Percentiles rank a stretch among this genome's conserved stretches.
These are phyloP conservation scores for Synanthedon andrenaeformis DNA, from an alignment of 2,888 invertebrate species.

Conservation along the genomic window DNA sequence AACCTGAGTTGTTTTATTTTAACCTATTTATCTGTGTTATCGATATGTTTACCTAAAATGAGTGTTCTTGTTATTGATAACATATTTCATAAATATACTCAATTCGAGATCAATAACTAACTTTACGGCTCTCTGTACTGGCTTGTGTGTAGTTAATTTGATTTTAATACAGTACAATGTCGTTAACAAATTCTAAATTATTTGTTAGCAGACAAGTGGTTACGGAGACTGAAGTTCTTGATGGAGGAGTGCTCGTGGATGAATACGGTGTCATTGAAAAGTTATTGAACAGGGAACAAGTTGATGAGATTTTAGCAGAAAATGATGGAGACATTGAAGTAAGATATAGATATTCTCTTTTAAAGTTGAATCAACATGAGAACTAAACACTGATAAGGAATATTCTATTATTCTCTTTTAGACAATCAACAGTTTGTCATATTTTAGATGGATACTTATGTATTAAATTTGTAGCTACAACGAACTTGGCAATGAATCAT, in stretches of 20 bases:
- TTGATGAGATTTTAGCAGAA: slow-evolving; percentile 53
- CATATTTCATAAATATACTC: slow-evolving; percentile 7
- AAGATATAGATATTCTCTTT: slow-evolving; percentile 16
- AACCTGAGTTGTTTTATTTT: neutral
- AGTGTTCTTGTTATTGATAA: slow-evolving; percentile 6
- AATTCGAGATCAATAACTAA: slow-evolving; percentile 7
- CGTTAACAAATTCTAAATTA: slow-evolving; percentile 14
- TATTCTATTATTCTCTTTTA: neutral
- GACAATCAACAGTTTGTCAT: too few species aligned
- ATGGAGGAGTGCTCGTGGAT: slow-evolving; percentile 73
- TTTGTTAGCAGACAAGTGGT: slow-evolving; percentile 64
- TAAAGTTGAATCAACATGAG: neutral
- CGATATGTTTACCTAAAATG: slow-evolving; percentile 5
- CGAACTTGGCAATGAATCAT: too few species aligned
- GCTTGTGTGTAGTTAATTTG: too few species aligned
- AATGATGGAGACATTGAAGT: slow-evolving; percentile 66
- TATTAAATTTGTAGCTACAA: too few species aligned
- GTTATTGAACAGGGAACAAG: slow-evolving; percentile 58
- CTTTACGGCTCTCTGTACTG: too few species aligned
- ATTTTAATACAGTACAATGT: neutral
- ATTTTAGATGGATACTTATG: too few species aligned
- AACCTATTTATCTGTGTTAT: slow-evolving; percentile 4
- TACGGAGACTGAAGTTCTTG: slow-evolving; percentile 58
- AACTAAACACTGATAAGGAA: slow-evolving; percentile 1
- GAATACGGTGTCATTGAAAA: slow-evolving; percentile 70